These are phyloP conservation scores for Thymelicus acteon DNA, from an alignment of 2,888 invertebrate species.

Conservation along the genomic window DNA sequence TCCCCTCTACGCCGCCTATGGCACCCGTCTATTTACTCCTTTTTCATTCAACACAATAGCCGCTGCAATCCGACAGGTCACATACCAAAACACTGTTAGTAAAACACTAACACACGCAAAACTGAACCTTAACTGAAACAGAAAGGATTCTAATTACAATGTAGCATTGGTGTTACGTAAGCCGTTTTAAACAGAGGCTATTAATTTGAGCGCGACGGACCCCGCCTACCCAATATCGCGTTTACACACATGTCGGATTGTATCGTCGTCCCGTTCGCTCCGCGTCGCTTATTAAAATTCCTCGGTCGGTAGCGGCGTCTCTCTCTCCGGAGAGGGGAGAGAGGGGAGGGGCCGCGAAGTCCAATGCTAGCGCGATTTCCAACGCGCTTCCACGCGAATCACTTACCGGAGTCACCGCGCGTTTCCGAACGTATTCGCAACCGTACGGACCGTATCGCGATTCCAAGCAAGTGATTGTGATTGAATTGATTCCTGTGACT, in stretches of 20 bases:
- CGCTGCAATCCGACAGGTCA: conserved; percentile 75
- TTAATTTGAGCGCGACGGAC: conserved; percentile 84
- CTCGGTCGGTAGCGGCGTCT: conserved; percentile 79
- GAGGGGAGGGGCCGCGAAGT: conserved; percentile 66
- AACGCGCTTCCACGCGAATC: conserved; percentile 81
- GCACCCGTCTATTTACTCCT: conserved; percentile 83
- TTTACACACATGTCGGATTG: conserved; percentile 79
- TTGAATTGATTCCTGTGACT: conserved; percentile 15
- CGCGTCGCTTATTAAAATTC: conserved; percentile 84
- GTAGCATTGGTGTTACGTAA: conserved; percentile 56
- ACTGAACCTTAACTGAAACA: conserved; percentile 44
- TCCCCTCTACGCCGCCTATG: conserved; percentile 83
- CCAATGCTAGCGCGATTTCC: conserved; percentile 82
- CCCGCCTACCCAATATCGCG: conserved; percentile 81
- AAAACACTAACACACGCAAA: conserved; percentile 40
- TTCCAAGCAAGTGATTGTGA: conserved; percentile 31
- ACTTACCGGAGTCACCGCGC: conserved; percentile 62
- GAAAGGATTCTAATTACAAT: conserved; percentile 51
- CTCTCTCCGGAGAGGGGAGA: conserved; percentile 68
- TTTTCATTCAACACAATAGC: conserved; percentile 85
- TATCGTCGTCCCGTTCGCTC: conserved; percentile 77
- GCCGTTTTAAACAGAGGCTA: conserved; percentile 78
- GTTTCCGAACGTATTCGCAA: conserved; percentile 51
- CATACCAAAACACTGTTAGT: conserved; percentile 63
- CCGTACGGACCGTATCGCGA: conserved; percentile 21